These are phyloP conservation scores for Phocoena phocoena DNA, from an alignment of 2,113 vertebrate genomes.

Conservation along the genomic window DNA sequence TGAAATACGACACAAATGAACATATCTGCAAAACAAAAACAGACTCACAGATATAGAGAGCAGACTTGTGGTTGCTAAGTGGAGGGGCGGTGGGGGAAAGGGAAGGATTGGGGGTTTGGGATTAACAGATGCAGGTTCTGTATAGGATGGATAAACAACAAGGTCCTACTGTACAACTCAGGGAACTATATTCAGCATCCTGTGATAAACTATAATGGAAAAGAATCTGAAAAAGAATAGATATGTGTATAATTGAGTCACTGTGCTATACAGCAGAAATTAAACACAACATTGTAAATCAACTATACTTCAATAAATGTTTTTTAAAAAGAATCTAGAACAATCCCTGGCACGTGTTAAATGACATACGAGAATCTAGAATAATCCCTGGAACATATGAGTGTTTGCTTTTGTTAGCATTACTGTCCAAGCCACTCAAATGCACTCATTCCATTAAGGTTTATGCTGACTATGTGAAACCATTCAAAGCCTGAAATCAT, in stretches of 20 bases:
- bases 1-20: neutral
- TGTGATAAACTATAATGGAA: neutral
- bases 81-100: neutral
- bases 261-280: neutral
- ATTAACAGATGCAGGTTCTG: neutral
- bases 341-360: neutral
- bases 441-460: neutral
- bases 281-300: neutral
- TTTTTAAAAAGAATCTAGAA: neutral
- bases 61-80: neutral
- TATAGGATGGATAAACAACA: neutral
- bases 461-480: neutral
- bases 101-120: neutral
- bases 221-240: neutral
- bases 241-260: neutral
- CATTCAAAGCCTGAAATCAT: neutral
- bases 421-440: neutral
- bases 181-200: neutral
- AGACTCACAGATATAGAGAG: neutral
- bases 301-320: neutral
- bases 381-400: neutral
- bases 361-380: neutral
- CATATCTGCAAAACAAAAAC: neutral
- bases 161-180: neutral
- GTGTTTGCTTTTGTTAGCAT: neutral